Evolutionary conservation across 1,140 invertebrate species (phyloP), one percentile per base, ranked within the genome.

Genomic region (Oreohelix idahoensis): DNA sequence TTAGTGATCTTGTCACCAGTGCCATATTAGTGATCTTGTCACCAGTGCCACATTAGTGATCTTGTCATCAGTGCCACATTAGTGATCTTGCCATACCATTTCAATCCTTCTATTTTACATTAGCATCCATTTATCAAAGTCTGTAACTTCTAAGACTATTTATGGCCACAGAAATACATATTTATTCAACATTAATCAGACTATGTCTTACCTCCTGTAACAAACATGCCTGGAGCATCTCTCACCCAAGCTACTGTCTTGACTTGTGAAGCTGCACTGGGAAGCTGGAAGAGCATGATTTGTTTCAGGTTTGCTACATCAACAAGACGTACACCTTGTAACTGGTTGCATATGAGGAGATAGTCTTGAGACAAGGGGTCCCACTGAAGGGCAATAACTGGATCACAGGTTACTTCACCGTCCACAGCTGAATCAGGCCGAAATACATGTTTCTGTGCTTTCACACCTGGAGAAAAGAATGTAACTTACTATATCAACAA

Each of bases 201-300:
- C 5, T 45, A 45, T 8, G 5, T 45, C 11, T 69, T 42, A 93
- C 93, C 92, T 81, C 92, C 93, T 49, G 93, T 92, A 23, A 94
- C 86, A 89, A 94, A 94, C 89, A 94, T 92, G 53, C 93, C 93
- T 15, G 93, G 93, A 35, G 93, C 93, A 73, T 89, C 88, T 13
- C 87, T 86, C 23, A 94, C 87, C 93, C 93, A 94, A 15, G 92
- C 89, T 11, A 93, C 74, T 13, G 90, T 91, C 70, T 91, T 89
- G 38, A 92, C 88, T 36, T 90, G 83, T 35, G 91, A 86, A 11
- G 93, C 92, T 38, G 90, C 90, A 83, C 91, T 91, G 0, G 93
- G 93, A 35, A 91, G 84, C 17, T 87, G 82, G 82, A 92, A 94
- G 29, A 84, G 85, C 69, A 90, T 93, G 29, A 93, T 89, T 32